These are phyloP conservation scores for Delichon dasypus DNA, from an alignment of 2,797 vertebrate genomes.

Conservation along the genomic window DNA sequence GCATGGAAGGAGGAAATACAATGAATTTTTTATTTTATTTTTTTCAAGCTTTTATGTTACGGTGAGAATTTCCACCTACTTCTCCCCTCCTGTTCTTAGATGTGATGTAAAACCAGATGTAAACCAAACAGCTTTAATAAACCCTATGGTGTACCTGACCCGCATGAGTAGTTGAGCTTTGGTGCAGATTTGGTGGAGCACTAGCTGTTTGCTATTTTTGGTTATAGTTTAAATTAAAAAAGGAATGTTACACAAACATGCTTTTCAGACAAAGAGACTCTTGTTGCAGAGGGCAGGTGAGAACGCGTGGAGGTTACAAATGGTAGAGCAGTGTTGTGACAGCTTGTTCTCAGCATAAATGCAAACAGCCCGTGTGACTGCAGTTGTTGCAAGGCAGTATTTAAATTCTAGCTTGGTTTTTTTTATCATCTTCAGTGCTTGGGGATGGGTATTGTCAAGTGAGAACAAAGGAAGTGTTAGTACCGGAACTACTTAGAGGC, in stretches of 20 bases:
- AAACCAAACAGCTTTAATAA: background rate
- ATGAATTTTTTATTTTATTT: background rate
- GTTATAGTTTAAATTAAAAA: conserved; percentile 25
- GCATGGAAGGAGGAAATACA: background rate
- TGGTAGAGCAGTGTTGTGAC: background rate
- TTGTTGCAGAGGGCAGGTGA: conserved; percentile 58
- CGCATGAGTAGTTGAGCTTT: background rate
- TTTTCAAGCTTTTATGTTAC: background rate
- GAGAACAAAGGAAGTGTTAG: conserved; percentile 2
- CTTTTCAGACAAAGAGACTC: conserved; percentile 53
- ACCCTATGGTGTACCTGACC: background rate
- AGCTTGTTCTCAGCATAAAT: background rate
- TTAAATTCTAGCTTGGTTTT: background rate
- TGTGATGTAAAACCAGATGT: background rate
- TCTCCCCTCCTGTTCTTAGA: background rate
- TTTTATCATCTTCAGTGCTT: background rate
- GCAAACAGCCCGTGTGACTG: background rate
- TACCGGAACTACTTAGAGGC: background rate
- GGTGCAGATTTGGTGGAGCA: background rate
- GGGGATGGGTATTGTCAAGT: background rate
- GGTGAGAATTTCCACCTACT: background rate
- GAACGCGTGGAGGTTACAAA: conserved; percentile 14
- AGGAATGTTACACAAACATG: conserved; percentile 28
- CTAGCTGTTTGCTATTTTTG: background rate
- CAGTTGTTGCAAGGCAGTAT: background rate